Evolutionary conservation across 2,888 invertebrate genomes (phyloP).

Genomic region (Metacarcinus magister): DNA sequence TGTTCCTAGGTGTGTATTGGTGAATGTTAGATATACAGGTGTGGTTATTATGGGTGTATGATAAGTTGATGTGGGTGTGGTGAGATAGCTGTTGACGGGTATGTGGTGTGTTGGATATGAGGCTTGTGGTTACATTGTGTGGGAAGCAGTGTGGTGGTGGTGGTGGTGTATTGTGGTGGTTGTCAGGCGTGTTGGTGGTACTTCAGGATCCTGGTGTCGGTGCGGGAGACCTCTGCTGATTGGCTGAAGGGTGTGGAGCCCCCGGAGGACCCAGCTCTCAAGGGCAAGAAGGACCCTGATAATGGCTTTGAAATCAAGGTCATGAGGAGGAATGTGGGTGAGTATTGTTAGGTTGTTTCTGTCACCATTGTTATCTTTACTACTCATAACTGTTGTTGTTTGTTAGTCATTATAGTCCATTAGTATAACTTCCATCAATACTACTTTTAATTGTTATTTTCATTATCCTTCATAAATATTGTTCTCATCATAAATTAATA

Average conservation of each 20-base stretch:
- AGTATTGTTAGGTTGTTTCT: slow-evolving; percentile 83
- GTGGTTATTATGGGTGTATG: too few relatives aligned
- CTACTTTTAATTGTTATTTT: not conserved
- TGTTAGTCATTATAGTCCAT: not conserved
- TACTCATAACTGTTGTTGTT: not conserved
- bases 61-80: too few relatives aligned
- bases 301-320: slow-evolving; percentile 96
- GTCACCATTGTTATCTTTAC: not conserved
- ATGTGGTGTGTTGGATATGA: too few relatives aligned
- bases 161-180: not conserved
- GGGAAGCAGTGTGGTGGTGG: not conserved
- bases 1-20: too few relatives aligned
- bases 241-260: slow-evolving; percentile 97
- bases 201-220: slow-evolving; percentile 96
- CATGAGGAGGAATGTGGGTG: slow-evolving; percentile 95
- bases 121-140: too few relatives aligned
- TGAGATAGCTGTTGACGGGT: too few relatives aligned
- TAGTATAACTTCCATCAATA: not conserved
- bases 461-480: not conserved
- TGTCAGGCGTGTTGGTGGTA: not conserved
- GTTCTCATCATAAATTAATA: not conserved
- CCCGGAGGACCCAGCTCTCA: slow-evolving; percentile 94
- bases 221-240: slow-evolving; percentile 98
- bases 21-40: too few relatives aligned
- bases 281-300: slow-evolving; percentile 97